Evolutionary conservation across 2,113 vertebrate genomes (phyloP).

Genomic region (Falco punctatus): DNA sequence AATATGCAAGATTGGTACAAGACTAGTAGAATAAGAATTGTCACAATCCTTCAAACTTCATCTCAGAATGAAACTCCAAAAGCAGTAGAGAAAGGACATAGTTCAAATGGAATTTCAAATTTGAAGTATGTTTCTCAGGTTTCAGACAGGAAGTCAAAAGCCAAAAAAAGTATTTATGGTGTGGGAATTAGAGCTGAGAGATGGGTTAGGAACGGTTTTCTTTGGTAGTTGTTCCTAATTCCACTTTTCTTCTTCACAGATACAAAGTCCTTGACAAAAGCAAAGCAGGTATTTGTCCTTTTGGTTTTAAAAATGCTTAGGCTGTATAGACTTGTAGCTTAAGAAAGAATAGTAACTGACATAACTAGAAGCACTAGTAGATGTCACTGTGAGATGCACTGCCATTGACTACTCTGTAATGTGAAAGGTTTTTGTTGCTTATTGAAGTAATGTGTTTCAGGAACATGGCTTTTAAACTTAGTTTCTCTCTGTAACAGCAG

Average conservation of each 20-base stretch:
- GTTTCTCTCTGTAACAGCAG: neutral
- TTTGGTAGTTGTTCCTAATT: slow-evolving; percentile 14
- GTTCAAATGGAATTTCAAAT: neutral
- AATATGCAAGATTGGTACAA: neutral
- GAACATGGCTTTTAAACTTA: neutral
- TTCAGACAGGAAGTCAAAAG: neutral
- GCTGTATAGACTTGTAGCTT: neutral
- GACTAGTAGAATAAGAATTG: neutral
- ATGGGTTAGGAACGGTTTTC: neutral
- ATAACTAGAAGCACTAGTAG: neutral
- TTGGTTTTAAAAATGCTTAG: slow-evolving; percentile 16
- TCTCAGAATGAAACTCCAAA: neutral
- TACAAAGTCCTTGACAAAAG: slow-evolving; percentile 74
- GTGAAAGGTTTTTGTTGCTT: neutral
- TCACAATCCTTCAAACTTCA: neutral
- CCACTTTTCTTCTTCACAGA: slow-evolving; percentile 68
- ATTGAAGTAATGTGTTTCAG: neutral
- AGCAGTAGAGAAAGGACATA: neutral
- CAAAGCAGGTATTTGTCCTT: slow-evolving; percentile 80
- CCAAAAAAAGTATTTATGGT: neutral
- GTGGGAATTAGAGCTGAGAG: neutral
- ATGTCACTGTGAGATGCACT: neutral
- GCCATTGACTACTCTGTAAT: neutral
- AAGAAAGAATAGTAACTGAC: neutral
- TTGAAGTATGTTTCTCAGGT: neutral